A percentile compares a stretch with the other conserved stretches of the same genome.
These are phyloP conservation scores for Balanococcus diminutus DNA, from an alignment of 2,888 invertebrate genomes.

Conservation along the genomic window DNA sequence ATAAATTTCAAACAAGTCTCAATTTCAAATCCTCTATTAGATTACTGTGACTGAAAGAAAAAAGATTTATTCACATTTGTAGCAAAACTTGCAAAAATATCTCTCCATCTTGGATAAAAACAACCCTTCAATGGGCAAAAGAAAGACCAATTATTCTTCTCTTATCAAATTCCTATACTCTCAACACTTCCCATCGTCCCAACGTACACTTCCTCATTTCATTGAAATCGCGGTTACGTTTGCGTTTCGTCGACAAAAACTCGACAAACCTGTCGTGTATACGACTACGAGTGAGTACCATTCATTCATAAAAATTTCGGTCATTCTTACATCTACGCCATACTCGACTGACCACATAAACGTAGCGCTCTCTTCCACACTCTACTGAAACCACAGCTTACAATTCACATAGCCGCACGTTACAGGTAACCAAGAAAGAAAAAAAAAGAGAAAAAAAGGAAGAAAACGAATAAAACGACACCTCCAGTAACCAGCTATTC, in stretches of 20 bases:
- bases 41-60: too few relatives aligned
- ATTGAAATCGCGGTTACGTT: not conserved
- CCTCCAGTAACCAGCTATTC: not conserved
- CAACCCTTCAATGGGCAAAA: too few relatives aligned
- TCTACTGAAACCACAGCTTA: not conserved
- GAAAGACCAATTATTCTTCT: not conserved
- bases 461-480: not conserved
- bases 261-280: constrained; percentile 29
- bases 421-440: not conserved
- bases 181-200: not conserved
- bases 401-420: not conserved
- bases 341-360: not conserved
- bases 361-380: not conserved
- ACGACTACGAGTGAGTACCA: not conserved
- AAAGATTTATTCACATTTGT: too few relatives aligned
- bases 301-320: constrained; percentile 23
- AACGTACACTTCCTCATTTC: not conserved
- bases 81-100: too few relatives aligned
- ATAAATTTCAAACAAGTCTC: too few relatives aligned
- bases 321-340: not conserved
- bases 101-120: too few relatives aligned
- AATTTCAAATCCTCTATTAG: too few relatives aligned
- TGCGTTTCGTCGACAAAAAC: not conserved
- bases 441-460: not conserved
- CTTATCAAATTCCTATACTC: not conserved